Evolutionary conservation across 2,113 vertebrate genomes (phyloP).

Genomic region (Macaca fascicularis): DNA sequence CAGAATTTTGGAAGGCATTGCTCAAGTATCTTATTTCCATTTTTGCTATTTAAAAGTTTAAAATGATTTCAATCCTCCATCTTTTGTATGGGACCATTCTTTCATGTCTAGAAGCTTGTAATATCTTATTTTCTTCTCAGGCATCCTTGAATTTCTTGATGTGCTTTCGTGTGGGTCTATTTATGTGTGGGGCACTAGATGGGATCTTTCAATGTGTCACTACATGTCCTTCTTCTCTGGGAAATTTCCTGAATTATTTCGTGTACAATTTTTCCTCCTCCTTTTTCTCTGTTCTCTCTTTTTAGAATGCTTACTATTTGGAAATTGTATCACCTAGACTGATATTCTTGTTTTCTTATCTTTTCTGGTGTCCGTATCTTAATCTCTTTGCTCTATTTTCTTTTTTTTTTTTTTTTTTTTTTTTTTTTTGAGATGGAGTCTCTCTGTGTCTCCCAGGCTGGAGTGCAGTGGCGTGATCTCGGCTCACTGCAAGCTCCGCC

Average conservation of each 20-base stretch:
- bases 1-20: not conserved
- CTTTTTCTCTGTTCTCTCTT: not conserved
- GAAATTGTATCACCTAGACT: not conserved
- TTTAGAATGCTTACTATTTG: not conserved
- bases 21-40: conserved; percentile 6
- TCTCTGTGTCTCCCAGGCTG: too few species aligned
- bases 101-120: not conserved
- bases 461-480: too few species aligned
- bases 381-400: not conserved
- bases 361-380: not conserved
- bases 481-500: too few species aligned
- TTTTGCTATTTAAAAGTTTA: not conserved
- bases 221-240: not conserved
- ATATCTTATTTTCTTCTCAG: not conserved
- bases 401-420: too few species aligned
- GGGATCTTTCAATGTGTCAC: not conserved
- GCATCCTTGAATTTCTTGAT: not conserved
- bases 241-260: not conserved
- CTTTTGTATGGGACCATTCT: not conserved
- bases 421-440: too few species aligned
- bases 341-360: not conserved
- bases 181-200: not conserved
- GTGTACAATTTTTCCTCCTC: not conserved
- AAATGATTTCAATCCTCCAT: not conserved
- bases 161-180: not conserved